These are phyloP conservation scores for Cecropterus lyciades DNA, from an alignment of 1,140 invertebrate genomes.

Conservation along the genomic window DNA sequence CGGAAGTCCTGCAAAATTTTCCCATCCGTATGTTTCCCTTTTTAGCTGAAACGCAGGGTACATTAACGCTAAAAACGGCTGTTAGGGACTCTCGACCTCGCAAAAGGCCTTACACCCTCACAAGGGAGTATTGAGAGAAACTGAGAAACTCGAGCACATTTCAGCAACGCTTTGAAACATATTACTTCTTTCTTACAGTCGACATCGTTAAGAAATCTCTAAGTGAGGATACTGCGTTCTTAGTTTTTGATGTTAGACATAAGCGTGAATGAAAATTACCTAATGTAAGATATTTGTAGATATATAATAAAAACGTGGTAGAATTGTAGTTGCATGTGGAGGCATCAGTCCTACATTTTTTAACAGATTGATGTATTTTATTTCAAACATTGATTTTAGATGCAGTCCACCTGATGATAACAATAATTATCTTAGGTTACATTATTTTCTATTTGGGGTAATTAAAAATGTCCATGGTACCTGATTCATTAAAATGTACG, in stretches of 20 bases:
- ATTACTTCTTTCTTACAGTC: constrained; percentile 17
- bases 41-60: constrained; percentile 17
- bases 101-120: constrained; percentile 11
- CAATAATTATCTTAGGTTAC: too few relatives aligned
- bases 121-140: constrained; percentile 14
- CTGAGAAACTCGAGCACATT: constrained; percentile 15
- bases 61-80: constrained; percentile 28
- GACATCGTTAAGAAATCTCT: constrained; percentile 2
- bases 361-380: too few relatives aligned
- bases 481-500: too few relatives aligned
- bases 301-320: too few relatives aligned
- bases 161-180: constrained; percentile 22
- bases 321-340: too few relatives aligned
- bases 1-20: neutral
- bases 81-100: constrained; percentile 22
- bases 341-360: too few relatives aligned
- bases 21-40: constrained; percentile 2
- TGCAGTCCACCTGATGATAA: too few relatives aligned
- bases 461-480: too few relatives aligned
- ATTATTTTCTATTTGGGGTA: too few relatives aligned
- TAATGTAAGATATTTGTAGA: too few relatives aligned
- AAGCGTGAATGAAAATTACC: too few relatives aligned
- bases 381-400: too few relatives aligned
- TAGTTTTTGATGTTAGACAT: neutral
- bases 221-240: constrained; percentile 7